Evolutionary conservation across 2,797 vertebrate genomes (phyloP), one percentile per base, ranked within the genome.

Genomic region (Oceanodroma leucorhoa): DNA sequence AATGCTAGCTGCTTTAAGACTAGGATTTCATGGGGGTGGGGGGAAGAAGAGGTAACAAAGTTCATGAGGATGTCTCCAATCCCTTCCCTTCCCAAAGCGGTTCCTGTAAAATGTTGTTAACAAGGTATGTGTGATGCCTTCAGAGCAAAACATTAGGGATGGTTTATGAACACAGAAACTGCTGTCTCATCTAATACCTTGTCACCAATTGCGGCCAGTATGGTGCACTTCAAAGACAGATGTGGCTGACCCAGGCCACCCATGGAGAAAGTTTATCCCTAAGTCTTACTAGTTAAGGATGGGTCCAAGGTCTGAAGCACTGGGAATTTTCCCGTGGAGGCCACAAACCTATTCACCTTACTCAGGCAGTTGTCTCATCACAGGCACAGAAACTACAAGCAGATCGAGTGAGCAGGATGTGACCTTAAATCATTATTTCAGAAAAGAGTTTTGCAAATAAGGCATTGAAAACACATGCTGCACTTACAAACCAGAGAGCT

Each of bases 381-480:
- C 41, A 38, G n/a, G 15, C 61, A 51, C 23, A 60, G 84, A 23
- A 69, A 45, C 20, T 50, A 40, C 8, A 15, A 30, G 65, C 41
- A 66, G 65, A 58, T 3, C 4, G 0, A 17, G 40, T 0, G 0
- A 58, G 87, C 48, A 73, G 67, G 75, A 91, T 60, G 26, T 30
- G 38, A 70, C 53, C 71, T 36, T 71, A 91, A 89, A 80, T 69
- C 64, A 67, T 64, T 6, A 12, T 67, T 71, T 64, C 60, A 71
- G 11, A 43, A n/a, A 50, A 45, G 7, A 41, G 40, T 34, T 61
- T 34, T 61, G 66, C 80, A 87, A 84, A 83, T 27, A 70, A 64
- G 67, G 81, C 89, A 83, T n/a, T 91, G 90, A 9, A 80, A 94
- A 61, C 81, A 92, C 48, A 80, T 26, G 70, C 66, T 89, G 87